phyloP scores from a whole-genome alignment of 2,113 vertebrate species.

The Alectura lathami region DNA sequence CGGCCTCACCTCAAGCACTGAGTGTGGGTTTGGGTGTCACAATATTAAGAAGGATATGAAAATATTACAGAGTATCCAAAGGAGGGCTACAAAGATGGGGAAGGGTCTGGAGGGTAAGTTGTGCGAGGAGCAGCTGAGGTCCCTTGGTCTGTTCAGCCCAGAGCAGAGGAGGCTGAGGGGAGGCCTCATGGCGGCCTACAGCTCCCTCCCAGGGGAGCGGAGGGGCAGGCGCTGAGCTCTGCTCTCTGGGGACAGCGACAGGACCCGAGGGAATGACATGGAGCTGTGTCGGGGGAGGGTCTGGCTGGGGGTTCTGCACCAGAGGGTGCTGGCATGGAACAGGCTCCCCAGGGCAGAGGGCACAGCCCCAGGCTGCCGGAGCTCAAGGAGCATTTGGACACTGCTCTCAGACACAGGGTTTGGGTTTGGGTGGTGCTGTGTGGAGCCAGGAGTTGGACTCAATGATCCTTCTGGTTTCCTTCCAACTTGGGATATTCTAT shows the following conservation, averaged over 20 bases:
- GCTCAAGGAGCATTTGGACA: no score
- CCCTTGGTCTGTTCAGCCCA: background rate
- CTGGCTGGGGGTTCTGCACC: background rate
- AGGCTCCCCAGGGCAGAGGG: background rate
- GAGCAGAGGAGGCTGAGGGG: background rate
- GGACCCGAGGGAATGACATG: background rate
- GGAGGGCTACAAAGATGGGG: background rate
- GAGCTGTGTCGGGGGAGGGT: background rate
- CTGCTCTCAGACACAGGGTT: background rate
- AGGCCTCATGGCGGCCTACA: background rate
- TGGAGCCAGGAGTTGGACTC: background rate
- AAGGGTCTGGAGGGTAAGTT: background rate
- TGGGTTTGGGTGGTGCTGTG: background rate
- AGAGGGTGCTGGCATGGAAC: background rate
- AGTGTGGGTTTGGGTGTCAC: background rate
- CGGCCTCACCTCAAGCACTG: background rate
- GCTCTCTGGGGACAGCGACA: background rate
- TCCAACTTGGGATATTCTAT: background rate
- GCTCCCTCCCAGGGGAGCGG: background rate
- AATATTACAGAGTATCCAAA: background rate
- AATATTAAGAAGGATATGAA: background rate
- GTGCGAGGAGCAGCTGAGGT: background rate
- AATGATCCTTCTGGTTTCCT: background rate
- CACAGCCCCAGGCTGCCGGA: background rate
- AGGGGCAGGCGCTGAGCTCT: background rate